Evolutionary conservation across 2,888 invertebrate genomes (phyloP), one percentile per base, ranked within the genome.

Genomic region (Apotomis turbidana): DNA sequence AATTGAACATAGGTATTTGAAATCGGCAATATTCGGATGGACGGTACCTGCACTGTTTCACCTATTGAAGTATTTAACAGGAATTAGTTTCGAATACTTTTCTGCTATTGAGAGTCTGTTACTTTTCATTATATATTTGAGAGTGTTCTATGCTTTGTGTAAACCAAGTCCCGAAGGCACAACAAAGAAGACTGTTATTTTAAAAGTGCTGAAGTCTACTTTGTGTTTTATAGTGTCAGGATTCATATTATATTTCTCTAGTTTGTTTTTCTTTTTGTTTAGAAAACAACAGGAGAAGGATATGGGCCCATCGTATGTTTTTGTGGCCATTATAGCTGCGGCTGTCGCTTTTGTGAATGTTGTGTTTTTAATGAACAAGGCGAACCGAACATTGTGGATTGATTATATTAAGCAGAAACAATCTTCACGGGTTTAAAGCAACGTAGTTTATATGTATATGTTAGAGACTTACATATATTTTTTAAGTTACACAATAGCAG

Each of bases 341-440:
- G 57, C 27, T 9, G 9, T 66, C 4, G 55, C 55, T 5, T 67
- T 67, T n/a, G 46, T 67, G 9, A 46, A 58, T 36, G 36, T 67
- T 49, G 55, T 67, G 13, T 67, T 58, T 67, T 49, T 67, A 49
- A 41, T 67, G 9, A 67, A 67, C 15, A 67, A 38, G 55, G 57
- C n/a, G n/a, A 67, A 67, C 46, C 46, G 49, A 10, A n/a, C 49
- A 49, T 36, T 67, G 36, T 67, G 57, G 66, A 49, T 49, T 57
- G 46, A 58, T 54, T 15, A 67, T 5, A 58, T 58, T 3, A 9
- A 36, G 5, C 55, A 55, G 0, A 67, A 49, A 49, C n/a, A 67
- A 57, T 54, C 64, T 41, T 54, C 12, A 36, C n/a, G 66, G 0
- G 9, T 67, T 36, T 55, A 49, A 55, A 49, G 5, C 10, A 5